phyloP scores from a whole-genome alignment of 1,140 invertebrate species.

The Drosophila jambulina region DNA sequence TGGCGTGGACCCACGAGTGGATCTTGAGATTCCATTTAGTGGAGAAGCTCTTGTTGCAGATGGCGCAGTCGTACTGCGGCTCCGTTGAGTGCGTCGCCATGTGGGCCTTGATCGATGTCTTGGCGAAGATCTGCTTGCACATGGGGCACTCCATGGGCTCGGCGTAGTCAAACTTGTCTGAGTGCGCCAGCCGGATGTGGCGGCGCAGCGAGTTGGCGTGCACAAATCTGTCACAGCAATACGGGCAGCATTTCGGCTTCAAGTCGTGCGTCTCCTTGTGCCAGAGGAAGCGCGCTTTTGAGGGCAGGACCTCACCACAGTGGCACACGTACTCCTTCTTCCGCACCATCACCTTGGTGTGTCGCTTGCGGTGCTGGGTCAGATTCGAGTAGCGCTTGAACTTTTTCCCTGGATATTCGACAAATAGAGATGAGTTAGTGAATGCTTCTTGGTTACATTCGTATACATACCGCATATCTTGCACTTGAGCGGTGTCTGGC shows the following conservation, averaged over 20 bases:
- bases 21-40: conserved; percentile 95
- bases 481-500: conserved; percentile 92
- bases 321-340: conserved; percentile 92
- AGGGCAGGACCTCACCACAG: conserved; percentile 93
- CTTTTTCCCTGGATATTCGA: conserved; percentile 86
- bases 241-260: conserved; percentile 92
- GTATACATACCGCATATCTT: conserved; percentile 88
- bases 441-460: neutral
- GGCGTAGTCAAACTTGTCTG: conserved; percentile 89
- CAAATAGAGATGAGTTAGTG: neutral
- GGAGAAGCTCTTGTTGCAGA: conserved; percentile 93
- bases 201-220: conserved; percentile 92
- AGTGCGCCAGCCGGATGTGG: conserved; percentile 93
- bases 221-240: conserved; percentile 93
- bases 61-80: conserved; percentile 91
- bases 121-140: conserved; percentile 92
- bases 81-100: conserved; percentile 90
- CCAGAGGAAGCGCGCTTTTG: conserved; percentile 92
- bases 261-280: conserved; percentile 93
- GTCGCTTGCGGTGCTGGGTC: conserved; percentile 92
- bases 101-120: conserved; percentile 92
- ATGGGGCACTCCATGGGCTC: conserved; percentile 92
- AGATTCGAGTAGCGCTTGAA: conserved; percentile 94
- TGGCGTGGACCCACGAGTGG: conserved; percentile 95
- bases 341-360: conserved; percentile 89